These are phyloP conservation scores for Lacerta bilineata DNA, from an alignment of 2,797 vertebrate genomes.

Conservation along the genomic window DNA sequence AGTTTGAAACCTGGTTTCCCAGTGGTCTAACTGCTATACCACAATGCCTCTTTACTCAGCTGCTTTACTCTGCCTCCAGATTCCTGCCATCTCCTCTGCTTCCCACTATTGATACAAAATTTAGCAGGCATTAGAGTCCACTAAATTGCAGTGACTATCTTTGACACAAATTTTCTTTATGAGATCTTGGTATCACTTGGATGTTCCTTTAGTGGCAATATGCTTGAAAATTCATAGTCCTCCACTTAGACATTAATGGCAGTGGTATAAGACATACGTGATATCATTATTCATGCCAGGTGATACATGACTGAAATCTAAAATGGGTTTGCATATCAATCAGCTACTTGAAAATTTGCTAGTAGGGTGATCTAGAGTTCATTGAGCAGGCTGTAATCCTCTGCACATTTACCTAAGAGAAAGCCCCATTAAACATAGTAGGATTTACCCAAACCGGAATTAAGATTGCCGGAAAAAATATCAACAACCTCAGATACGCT, in stretches of 20 bases:
- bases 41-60: neutral
- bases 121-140: neutral
- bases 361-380: conserved; percentile 1
- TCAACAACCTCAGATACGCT: no score
- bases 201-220: conserved; percentile 24
- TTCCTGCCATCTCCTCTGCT: neutral
- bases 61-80: neutral
- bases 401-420: neutral
- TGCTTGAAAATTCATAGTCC: conserved; percentile 24
- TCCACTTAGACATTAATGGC: conserved; percentile 21
- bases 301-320: conserved; percentile 22
- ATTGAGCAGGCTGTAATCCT: neutral
- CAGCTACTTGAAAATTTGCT: neutral
- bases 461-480: no score
- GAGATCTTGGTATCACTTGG: neutral
- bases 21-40: no score
- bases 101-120: neutral
- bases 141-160: neutral
- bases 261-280: conserved; percentile 4
- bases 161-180: conserved; percentile 3
- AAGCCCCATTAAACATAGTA: neutral
- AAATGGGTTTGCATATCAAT: neutral
- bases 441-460: no score
- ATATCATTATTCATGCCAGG: conserved; percentile 21
- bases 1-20: no score